phyloP scores from a whole-genome alignment of 2,797 vertebrate genomes.

The Chiloscyllium punctatum region DNA sequence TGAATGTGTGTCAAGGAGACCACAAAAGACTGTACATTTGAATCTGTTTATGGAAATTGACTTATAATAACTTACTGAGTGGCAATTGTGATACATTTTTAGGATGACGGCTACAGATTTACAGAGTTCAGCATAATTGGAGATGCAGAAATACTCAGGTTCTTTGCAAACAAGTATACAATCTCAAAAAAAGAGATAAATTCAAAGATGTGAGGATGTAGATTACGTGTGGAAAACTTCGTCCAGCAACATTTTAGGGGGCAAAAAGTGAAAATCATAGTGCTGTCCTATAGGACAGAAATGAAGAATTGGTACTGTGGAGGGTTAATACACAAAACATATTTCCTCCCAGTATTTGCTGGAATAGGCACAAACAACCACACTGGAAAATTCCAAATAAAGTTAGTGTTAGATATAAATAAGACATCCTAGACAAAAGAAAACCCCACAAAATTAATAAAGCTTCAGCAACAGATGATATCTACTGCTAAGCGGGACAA shows the following conservation, averaged over 20 bases:
- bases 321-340: not conserved
- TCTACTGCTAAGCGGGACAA: not conserved
- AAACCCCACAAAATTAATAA: not conserved
- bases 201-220: not conserved
- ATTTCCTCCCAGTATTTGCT: not conserved
- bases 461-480: not conserved
- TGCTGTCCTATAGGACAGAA: not conserved
- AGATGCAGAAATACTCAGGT: not conserved
- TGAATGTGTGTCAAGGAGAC: too few species aligned
- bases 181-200: not conserved
- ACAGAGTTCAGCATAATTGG: not conserved
- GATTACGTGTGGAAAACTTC: too few species aligned
- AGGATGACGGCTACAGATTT: not conserved
- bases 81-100: not conserved
- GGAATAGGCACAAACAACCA: not conserved
- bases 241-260: not conserved
- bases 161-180: not conserved
- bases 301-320: not conserved
- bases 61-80: not conserved
- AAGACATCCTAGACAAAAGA: not conserved
- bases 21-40: not conserved
- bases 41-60: not conserved
- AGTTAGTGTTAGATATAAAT: not conserved
- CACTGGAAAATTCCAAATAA: not conserved
- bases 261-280: not conserved